A percentile compares a stretch with the other conserved stretches of the same genome.
Conservation (phyloP, 2,797 vertebrate species). For the Clarias pachynema region DNA sequence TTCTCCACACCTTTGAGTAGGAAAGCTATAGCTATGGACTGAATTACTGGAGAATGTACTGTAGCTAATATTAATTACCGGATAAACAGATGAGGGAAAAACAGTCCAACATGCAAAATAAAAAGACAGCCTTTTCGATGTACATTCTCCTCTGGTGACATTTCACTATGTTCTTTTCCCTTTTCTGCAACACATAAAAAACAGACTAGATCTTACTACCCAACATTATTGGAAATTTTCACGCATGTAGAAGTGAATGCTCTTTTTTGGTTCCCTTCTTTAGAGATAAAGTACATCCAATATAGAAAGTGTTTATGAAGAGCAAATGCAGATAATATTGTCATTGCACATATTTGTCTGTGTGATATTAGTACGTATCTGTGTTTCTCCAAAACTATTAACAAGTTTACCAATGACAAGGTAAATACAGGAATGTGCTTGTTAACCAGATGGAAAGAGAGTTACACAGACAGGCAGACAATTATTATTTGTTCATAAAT, state of each 20-base stretch:
- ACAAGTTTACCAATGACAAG: constrained; percentile 13
- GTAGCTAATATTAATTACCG: constrained; percentile 5
- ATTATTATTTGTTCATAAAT: constrained; percentile 26
- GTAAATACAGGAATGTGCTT: constrained; percentile 42
- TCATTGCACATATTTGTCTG: constrained; percentile 1
- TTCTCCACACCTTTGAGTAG: constrained; percentile 30
- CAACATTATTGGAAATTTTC: neutral
- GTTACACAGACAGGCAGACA: constrained; percentile 33
- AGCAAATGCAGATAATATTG: constrained; percentile 14
- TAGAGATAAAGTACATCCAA: constrained; percentile 8
- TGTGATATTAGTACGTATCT: neutral
- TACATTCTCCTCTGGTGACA: neutral
- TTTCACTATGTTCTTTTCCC: neutral
- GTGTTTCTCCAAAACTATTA: constrained; percentile 4
- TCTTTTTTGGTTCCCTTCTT: neutral
- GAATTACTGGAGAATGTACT: constrained; percentile 27
- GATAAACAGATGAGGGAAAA: neutral
- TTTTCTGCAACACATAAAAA: constrained; percentile 47
- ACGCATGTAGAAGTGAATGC: constrained; percentile 2
- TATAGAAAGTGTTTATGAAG: neutral
- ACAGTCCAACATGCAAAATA: neutral
- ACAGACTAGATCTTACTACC: neutral
- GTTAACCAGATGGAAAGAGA: constrained; percentile 42
- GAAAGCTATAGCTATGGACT: constrained; percentile 22
- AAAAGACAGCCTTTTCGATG: constrained; percentile 12